Base-by-base conservation (phyloP, 2,113 vertebrate species). In the Varanus komodoensis region DNA sequence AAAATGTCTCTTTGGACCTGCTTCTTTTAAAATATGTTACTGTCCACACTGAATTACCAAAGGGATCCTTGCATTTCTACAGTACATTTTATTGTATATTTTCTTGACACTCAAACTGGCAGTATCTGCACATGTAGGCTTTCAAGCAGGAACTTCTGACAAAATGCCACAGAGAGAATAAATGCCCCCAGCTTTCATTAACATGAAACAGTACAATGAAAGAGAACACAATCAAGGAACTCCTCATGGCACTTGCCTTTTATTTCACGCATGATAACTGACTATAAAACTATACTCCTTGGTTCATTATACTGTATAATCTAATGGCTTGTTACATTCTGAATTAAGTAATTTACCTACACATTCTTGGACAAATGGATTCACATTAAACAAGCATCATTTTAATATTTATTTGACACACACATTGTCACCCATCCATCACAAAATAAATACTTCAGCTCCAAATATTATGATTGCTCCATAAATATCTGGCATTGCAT, bases 181-280 rank as follows among this genome's bases (percentile, higher is more conserved):
- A 95, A 95, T 83, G 89, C 79, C 88, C 85, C 90, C 67, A 95
- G 94, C 87, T 84, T 92, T 94, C 93, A 83, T 93, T 93, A 92
- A 94, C 93, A 77, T 84, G 52, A 80, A 83, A 75, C 48, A 48
- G 73, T 44, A 44, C 83, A 93, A 68, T 34, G 84, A 88, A 88
- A 92, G 82, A 88, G 50, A 94, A 94, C 89, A 80, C 90, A 93
- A 93, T 94, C 94, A 90, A 80, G 90, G 87, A 92, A 91, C 87
- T 84, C 92, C 93, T 94, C 89, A 57, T 94, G 82, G 73, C 61
- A 91, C 91, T 92, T 78, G 75, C 32, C 2, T 88, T 92, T 90
- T 67, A 90, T 92, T 91, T 93, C 83, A 54, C 38, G 92, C 91
- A 93, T 90, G 86, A 81, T 75, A 90, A 4, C 91, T 93, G 88